These are phyloP conservation scores for Aromia moschata DNA, from an alignment of 2,888 invertebrate genomes.

Conservation along the genomic window DNA sequence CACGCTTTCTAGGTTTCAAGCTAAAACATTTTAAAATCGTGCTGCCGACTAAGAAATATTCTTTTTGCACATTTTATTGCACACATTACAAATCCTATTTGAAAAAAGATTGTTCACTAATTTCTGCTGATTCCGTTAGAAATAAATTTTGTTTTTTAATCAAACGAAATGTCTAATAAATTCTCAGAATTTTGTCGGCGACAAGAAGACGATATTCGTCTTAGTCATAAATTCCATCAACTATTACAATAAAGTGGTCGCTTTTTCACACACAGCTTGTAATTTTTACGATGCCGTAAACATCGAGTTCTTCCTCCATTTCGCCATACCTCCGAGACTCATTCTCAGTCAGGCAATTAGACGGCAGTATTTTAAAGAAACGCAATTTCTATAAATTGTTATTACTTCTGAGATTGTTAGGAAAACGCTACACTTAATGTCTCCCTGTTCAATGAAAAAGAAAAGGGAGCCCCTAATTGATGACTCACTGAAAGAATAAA, in stretches of 20 bases:
- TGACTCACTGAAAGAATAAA: constrained; percentile 46
- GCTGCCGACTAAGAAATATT: too few species aligned
- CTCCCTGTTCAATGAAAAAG: constrained; percentile 49
- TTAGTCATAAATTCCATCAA: constrained; percentile 6
- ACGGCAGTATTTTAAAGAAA: constrained; percentile 59
- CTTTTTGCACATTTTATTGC: too few species aligned
- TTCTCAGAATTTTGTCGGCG: too few species aligned
- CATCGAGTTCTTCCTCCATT: constrained; percentile 27
- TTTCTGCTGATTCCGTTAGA: too few species aligned
- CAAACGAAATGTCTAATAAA: too few species aligned
- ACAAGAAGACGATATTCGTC: constrained; percentile 6
- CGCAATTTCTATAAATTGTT: constrained; percentile 61
- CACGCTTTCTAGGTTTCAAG: too few species aligned
- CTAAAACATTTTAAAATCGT: too few species aligned
- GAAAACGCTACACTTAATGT: constrained; percentile 44
- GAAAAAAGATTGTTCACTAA: too few species aligned
- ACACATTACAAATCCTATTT: too few species aligned
- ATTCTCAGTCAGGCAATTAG: constrained; percentile 62
- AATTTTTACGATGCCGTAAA: constrained; percentile 42
- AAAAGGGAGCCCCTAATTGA: constrained; percentile 47
- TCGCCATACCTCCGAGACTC: constrained; percentile 51
- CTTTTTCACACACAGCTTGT: constrained; percentile 36
- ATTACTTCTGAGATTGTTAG: constrained; percentile 45
- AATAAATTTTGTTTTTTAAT: too few species aligned
- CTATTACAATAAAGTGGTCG: constrained; percentile 19